Base-by-base conservation (phyloP, 1,140 invertebrate species). In the Drosophila grimshawi region DNA sequence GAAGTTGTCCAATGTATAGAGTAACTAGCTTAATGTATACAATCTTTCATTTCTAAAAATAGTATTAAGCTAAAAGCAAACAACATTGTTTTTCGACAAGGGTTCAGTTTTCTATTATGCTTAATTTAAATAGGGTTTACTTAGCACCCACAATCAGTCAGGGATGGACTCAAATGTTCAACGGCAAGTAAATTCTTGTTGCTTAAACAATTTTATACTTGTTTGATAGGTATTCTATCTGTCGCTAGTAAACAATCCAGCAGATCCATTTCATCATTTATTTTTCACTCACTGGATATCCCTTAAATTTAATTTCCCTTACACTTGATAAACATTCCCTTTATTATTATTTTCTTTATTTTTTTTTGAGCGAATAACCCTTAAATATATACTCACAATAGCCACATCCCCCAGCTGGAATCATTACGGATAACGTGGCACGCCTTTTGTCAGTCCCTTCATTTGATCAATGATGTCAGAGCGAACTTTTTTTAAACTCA, bases 401-500 rank as follows among this genome's bases (percentile, higher is more conserved):
- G 32, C 6, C n/a, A 41, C 59, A 61, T 52, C 10, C 43, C 55
- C 1, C 30, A 8, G 37, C 19, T 41, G 60, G 45, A 48, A 53
- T 67, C 55, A 67, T 72, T 72, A 53, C 63, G 48, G 69, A 59
- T 60, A 72, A 60, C 41, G 69, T 67, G 45, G 53, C 55, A 72
- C 63, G 46, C 69, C 69, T 41, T 59, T 53, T 74, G 55, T 46
- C 56, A 29, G 46, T 37, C 41, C 51, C 56, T 8, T 53, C 57
- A 63, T 71, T 72, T 60, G 78, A 68, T 81, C 78, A 56, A 49
- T 85, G 77, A 80, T 78, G 78, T 67, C 75, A 51, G 65, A 49
- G 33, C 19, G 48, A 73, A 73, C 64, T 73, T 68, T 71, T 73
- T 68, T 52, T 45, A 73, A 73, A 35, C 49, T 48, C 64, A 43